A percentile compares a stretch with the other conserved stretches of the same genome.
These are phyloP conservation scores for Rhynchotus rufescens DNA, from an alignment of 2,797 vertebrate genomes.

Conservation along the genomic window DNA sequence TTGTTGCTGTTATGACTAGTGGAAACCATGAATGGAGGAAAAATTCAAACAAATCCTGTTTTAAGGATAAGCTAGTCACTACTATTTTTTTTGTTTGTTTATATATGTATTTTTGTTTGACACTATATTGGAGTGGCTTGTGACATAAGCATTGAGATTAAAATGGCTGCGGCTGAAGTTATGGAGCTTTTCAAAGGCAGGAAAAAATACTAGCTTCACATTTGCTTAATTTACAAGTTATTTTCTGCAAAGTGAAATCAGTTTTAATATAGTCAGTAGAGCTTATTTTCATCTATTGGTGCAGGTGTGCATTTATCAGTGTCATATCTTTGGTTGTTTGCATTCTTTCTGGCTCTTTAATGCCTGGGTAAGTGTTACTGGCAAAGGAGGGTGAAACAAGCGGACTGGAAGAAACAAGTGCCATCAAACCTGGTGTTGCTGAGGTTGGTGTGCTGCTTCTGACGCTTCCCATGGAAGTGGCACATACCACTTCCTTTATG, in stretches of 20 bases:
- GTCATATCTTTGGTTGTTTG: background rate
- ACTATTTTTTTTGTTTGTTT: no score
- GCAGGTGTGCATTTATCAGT: background rate
- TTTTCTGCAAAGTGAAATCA: slow-evolving; percentile 3
- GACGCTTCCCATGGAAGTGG: background rate
- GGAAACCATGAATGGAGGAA: background rate
- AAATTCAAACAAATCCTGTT: background rate
- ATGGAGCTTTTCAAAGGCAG: background rate
- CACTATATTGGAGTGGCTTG: background rate
- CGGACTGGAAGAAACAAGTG: background rate
- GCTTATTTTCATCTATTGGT: background rate
- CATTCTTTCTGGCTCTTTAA: background rate
- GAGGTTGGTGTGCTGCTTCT: background rate
- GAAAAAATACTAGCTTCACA: background rate
- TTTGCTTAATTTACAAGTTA: background rate
- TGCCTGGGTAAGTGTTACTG: background rate
- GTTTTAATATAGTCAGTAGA: background rate
- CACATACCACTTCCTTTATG: background rate
- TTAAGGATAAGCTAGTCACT: background rate
- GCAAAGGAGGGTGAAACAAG: background rate
- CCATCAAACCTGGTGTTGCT: background rate
- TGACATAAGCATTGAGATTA: background rate
- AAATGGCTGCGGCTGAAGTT: background rate
- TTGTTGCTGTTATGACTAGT: background rate
- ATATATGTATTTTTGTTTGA: background rate